Percentiles rank a stretch among this genome's conserved stretches.
phyloP scores from a whole-genome alignment of 2,113 vertebrate genomes.

The Recurvirostra avosetta region DNA sequence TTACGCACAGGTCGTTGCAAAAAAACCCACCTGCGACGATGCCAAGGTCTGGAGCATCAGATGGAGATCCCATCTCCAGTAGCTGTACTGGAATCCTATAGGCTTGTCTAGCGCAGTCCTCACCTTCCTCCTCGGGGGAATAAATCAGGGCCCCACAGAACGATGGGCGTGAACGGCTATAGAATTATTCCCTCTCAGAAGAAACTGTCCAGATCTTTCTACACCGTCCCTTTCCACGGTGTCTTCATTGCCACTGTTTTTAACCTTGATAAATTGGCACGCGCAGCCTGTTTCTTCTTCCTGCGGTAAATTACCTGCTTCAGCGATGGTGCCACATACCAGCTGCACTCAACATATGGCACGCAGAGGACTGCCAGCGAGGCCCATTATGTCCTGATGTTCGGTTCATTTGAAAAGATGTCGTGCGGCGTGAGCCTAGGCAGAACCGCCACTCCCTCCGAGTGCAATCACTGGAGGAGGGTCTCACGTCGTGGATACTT shows the following conservation, averaged over 20 bases:
- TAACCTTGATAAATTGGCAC: not conserved
- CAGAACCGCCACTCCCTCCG: not conserved
- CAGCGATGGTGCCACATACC: not conserved
- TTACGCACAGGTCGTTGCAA: too few species aligned
- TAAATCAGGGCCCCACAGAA: too few species aligned
- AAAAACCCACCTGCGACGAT: too few species aligned
- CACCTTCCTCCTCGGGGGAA: not conserved
- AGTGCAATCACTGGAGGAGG: not conserved
- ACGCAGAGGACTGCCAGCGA: not conserved
- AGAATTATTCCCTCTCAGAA: not conserved
- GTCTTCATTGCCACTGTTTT: not conserved
- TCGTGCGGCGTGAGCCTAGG: not conserved
- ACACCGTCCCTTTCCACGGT: not conserved
- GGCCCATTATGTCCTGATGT: conserved; percentile 12
- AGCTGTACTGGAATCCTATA: not conserved
- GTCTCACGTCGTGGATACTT: not conserved
- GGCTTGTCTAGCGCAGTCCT: not conserved
- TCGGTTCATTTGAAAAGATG: not conserved
- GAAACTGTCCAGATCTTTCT: not conserved
- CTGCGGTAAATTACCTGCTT: conserved; percentile 23
- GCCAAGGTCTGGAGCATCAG: not conserved
- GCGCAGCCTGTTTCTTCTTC: not conserved
- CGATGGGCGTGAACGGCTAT: rapidly evolving
- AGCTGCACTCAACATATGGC: conserved; percentile 50
- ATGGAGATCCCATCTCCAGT: not conserved